Base-by-base conservation (phyloP, 2,888 invertebrate genomes). In the Cyclophora albipunctata region DNA sequence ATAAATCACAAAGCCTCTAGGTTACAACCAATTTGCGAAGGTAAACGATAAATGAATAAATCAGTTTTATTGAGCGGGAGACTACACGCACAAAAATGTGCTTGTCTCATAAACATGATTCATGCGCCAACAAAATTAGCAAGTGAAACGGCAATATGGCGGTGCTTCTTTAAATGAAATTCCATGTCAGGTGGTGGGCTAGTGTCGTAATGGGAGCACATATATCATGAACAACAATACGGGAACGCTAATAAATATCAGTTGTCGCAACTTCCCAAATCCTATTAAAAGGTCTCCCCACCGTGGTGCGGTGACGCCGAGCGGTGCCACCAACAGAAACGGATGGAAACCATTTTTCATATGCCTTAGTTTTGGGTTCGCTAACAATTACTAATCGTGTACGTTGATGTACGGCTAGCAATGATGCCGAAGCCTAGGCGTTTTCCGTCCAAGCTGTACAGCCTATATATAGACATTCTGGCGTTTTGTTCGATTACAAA, bases 121-220 rank as follows among this genome's bases (percentile, higher is more conserved):
- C 77, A 84, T 81, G 63, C 58, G 60, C 67, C 63, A 63, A 66
- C 71, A 72, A 82, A 84, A 85, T 84, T 83, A 84, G 81, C 78
- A 71, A 75, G 66, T 68, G 71, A 69, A 62, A 70, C 63, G 63
- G 75, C 68, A 68, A 71, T 71, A 72, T 69, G 63, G 69, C 50
- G 64, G 66, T 63, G 64, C 77, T 82, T 80, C 84, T 82, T 82
- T 80, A 84, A 84, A 84, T 84, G 81, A 81, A 87, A 86, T 85
- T 84, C 84, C 83, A 75, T 72, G 82, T 81, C 77, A 81, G 79
- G 77, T 78, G 69, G 69, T 63, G 63, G 66, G 64, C 67, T 70
- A 73, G 70, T 69, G 60, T 58, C 58, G 66, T 76, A 78, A 78
- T 75, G 73, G 71, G 68, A 62, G 60, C 62, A 57, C 80, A 81